These are phyloP conservation scores for Neolamprologus brichardi DNA, from an alignment of 2,113 vertebrate genomes.

Conservation along the genomic window DNA sequence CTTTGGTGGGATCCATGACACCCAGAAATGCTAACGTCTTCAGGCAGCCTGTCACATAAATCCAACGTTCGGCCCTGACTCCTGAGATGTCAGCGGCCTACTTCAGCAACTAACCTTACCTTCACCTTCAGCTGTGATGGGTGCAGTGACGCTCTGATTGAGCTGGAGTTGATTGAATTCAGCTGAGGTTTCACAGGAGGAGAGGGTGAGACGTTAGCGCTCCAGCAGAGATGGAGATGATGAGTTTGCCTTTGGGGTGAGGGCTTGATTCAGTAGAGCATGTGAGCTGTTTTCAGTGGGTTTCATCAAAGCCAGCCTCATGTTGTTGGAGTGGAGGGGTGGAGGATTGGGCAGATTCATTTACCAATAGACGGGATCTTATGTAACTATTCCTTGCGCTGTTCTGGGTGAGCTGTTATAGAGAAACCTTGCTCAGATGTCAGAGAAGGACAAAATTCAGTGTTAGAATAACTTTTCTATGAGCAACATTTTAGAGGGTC, in stretches of 20 bases:
- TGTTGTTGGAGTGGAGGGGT: neutral
- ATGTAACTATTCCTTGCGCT: neutral
- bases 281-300: conserved; percentile 34
- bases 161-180: conserved; percentile 53
- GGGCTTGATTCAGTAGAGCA: conserved; percentile 45
- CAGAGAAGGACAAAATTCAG: neutral
- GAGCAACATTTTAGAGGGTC: neutral
- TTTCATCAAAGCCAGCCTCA: conserved; percentile 30
- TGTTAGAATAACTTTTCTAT: neutral
- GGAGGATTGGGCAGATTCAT: conserved; percentile 5
- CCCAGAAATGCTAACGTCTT: conserved; percentile 55
- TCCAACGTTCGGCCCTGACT: conserved; percentile 31
- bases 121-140: conserved; percentile 33
- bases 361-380: conserved; percentile 3
- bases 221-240: conserved; percentile 55
- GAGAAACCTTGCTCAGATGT: neutral
- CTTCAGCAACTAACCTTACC: conserved; percentile 32
- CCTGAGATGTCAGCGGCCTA: conserved; percentile 6
- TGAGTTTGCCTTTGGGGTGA: conserved; percentile 55
- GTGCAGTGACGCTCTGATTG: conserved; percentile 45
- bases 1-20: neutral
- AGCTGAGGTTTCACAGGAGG: conserved; percentile 24
- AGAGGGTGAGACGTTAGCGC: neutral
- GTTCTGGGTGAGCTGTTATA: neutral
- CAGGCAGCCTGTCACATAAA: conserved; percentile 68